phyloP scores from a whole-genome alignment of 2,888 invertebrate genomes.

The Bimastos eiseni region DNA sequence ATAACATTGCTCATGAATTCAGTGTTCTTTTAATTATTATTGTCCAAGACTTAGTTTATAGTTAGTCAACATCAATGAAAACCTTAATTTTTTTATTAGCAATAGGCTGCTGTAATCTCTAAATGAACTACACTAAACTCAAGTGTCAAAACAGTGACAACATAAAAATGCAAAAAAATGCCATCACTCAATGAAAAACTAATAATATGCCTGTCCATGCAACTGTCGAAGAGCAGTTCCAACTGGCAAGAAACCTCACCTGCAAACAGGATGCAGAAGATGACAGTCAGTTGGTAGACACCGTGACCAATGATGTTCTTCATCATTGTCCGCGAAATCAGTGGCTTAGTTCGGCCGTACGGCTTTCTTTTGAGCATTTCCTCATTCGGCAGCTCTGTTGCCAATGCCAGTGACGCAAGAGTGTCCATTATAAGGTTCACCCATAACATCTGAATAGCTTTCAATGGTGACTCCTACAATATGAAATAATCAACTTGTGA shows the following conservation, averaged over 20 bases:
- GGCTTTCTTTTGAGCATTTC: constrained; percentile 91
- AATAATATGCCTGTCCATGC: not conserved
- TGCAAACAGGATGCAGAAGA: constrained; percentile 89
- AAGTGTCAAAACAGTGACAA: not conserved
- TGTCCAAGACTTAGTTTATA: no score
- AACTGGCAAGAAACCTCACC: constrained; percentile 68
- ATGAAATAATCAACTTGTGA: not conserved
- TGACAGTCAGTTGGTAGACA: constrained; percentile 89
- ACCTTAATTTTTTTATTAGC: no score
- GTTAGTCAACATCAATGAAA: no score
- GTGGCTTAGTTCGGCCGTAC: constrained; percentile 95
- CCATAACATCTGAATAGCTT: constrained; percentile 99
- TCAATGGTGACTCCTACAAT: constrained; percentile 87
- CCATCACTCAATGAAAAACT: not conserved
- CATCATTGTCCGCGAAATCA: constrained; percentile 97
- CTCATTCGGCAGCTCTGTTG: constrained; percentile 92
- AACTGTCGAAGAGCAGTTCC: not conserved
- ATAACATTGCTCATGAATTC: no score
- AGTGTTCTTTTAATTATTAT: no score
- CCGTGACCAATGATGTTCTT: constrained; percentile 98
- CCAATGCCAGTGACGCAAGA: constrained; percentile 90
- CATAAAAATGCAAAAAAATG: not conserved
- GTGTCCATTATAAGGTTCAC: constrained; percentile 99
- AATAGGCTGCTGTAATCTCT: no score
- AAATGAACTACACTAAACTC: not conserved